Conservation (phyloP, 1,140 invertebrate genomes). For the Ostrea denselamellosa region DNA sequence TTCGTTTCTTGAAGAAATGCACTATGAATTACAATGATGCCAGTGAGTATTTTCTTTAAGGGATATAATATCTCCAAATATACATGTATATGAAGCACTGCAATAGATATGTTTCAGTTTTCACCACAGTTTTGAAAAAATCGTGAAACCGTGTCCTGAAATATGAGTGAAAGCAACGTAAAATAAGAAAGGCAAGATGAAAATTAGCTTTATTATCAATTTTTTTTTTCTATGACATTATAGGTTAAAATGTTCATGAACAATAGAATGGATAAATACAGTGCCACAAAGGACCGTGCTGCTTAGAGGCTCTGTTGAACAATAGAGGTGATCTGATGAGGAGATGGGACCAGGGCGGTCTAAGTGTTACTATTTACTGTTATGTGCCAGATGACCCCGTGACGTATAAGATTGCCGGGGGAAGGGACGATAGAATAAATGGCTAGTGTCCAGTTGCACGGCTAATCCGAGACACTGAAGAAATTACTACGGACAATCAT, state of each 20-base stretch:
- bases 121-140: background rate
- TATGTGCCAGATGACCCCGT: background rate
- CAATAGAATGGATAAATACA: background rate
- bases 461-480: background rate
- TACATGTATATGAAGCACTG: too few species aligned
- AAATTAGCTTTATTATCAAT: conserved; percentile 10
- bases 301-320: background rate
- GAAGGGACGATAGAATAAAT: background rate
- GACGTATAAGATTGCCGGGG: background rate
- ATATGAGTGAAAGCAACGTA: background rate
- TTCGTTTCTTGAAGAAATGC: too few species aligned
- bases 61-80: too few species aligned
- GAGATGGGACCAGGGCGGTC: background rate
- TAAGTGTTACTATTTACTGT: background rate
- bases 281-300: background rate
- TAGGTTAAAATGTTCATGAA: background rate
- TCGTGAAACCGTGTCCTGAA: background rate
- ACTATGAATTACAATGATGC: too few species aligned
- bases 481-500: background rate
- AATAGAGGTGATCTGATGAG: background rate
- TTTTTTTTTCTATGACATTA: background rate
- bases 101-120: too few species aligned
- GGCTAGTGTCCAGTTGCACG: background rate
- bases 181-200: background rate
- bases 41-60: too few species aligned